Evolutionary conservation across 2,888 invertebrate genomes (phyloP).

Genomic region (Operophtera brumata): DNA sequence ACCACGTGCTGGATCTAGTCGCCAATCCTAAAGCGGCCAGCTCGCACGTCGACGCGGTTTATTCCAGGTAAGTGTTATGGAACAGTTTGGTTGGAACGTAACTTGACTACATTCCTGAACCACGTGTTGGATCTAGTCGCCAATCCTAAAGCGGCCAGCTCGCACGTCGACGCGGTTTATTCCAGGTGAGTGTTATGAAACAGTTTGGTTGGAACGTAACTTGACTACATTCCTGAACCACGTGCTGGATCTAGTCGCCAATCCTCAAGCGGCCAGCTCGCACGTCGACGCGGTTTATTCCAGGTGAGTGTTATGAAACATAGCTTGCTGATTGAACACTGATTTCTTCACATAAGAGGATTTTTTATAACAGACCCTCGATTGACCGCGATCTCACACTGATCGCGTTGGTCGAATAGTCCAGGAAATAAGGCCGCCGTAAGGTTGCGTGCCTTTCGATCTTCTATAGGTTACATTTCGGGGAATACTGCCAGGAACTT

Average conservation of each 20-base stretch:
- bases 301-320: no score
- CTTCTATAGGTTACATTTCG: no score
- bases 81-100: slow-evolving; percentile 97
- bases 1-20: slow-evolving; percentile 94
- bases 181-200: slow-evolving; percentile 84
- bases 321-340: no score
- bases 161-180: slow-evolving; percentile 98
- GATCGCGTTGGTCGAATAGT: no score
- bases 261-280: slow-evolving; percentile 96
- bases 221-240: slow-evolving; percentile 92
- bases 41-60: slow-evolving; percentile 98
- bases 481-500: no score
- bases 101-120: slow-evolving; percentile 90
- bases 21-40: slow-evolving; percentile 97
- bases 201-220: slow-evolving; percentile 97
- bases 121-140: slow-evolving; percentile 96
- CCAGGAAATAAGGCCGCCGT: not conserved
- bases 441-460: no score
- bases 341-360: no score
- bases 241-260: slow-evolving; percentile 95
- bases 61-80: slow-evolving; percentile 86
- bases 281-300: slow-evolving; percentile 99
- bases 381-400: no score
- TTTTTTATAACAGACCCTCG: no score
- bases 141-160: slow-evolving; percentile 96